phyloP scores from a whole-genome alignment of 2,797 vertebrate genomes.

The Champsocephalus gunnari region DNA sequence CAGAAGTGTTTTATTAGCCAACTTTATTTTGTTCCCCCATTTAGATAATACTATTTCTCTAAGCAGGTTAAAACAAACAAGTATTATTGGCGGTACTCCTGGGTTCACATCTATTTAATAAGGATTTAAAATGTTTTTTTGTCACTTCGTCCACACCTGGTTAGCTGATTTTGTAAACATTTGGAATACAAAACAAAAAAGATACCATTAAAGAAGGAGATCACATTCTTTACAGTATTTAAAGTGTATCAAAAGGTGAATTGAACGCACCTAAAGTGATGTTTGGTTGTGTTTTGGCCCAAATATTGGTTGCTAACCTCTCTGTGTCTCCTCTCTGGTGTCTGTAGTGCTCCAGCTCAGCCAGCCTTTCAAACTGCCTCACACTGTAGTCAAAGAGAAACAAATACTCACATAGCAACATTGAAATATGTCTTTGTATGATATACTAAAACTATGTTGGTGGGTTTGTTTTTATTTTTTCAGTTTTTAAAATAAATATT shows the following conservation, averaged over 20 bases:
- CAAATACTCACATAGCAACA: slow-evolving; percentile 81
- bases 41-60: slow-evolving; percentile 20
- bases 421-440: slow-evolving; percentile 85
- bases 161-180: slow-evolving; percentile 33
- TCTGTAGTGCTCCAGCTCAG: slow-evolving; percentile 82
- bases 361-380: slow-evolving; percentile 89
- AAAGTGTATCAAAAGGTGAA: slow-evolving; percentile 62
- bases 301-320: slow-evolving; percentile 59
- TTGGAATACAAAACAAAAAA: slow-evolving; percentile 22
- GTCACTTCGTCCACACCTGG: slow-evolving; percentile 36
- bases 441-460: slow-evolving; percentile 86
- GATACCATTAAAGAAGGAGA: slow-evolving; percentile 11
- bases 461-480: slow-evolving; percentile 84
- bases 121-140: slow-evolving; percentile 43
- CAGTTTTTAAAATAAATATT: slow-evolving; percentile 88
- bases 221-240: slow-evolving; percentile 33
- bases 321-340: slow-evolving; percentile 49
- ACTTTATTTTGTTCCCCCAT: background rate
- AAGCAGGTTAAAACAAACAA: slow-evolving; percentile 31
- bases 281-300: slow-evolving; percentile 59
- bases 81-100: slow-evolving; percentile 51
- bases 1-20: background rate
- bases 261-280: slow-evolving; percentile 65
- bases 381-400: slow-evolving; percentile 83
- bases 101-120: slow-evolving; percentile 54